Evolutionary conservation across 2,113 vertebrate species (phyloP).

Genomic region (Anguilla rostrata): DNA sequence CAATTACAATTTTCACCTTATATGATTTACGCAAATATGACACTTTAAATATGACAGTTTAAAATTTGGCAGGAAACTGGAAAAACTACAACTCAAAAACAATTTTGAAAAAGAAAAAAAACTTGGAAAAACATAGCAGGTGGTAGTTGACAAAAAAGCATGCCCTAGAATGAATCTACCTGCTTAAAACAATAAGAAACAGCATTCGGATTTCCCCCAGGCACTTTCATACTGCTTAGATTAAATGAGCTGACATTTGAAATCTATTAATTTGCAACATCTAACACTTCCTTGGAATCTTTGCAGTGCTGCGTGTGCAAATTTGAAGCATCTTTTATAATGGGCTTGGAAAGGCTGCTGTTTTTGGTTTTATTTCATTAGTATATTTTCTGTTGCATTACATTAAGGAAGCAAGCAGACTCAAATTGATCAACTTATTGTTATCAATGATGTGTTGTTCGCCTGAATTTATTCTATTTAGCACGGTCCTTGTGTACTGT

Average conservation of each 20-base stretch:
- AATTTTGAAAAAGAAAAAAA: neutral
- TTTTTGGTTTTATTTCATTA: constrained; percentile 9
- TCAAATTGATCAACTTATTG: too few relatives aligned
- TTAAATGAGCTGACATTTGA: constrained; percentile 53
- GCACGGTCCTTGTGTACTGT: too few relatives aligned
- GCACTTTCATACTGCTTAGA: constrained; percentile 48
- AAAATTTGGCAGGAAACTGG: too few relatives aligned
- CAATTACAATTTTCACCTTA: too few relatives aligned
- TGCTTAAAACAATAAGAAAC: constrained; percentile 42
- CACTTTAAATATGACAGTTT: too few relatives aligned
- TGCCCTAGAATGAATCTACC: constrained; percentile 34
- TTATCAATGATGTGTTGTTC: too few relatives aligned
- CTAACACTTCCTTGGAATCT: constrained; percentile 41
- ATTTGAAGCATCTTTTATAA: constrained; percentile 28
- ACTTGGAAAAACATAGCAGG: constrained; percentile 28
- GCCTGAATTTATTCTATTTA: too few relatives aligned
- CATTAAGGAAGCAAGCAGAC: too few relatives aligned
- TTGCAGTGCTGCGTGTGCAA: constrained; percentile 18
- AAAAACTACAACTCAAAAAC: too few relatives aligned
- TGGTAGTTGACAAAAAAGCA: constrained; percentile 15
- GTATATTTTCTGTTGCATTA: neutral
- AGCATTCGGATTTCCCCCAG: constrained; percentile 35
- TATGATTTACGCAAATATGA: too few relatives aligned
- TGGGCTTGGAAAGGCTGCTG: constrained; percentile 28
- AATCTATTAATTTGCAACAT: constrained; percentile 49